Evolutionary conservation across 2,113 vertebrate species (phyloP), one percentile per base, ranked within the genome.

Genomic region (Scomber japonicus): DNA sequence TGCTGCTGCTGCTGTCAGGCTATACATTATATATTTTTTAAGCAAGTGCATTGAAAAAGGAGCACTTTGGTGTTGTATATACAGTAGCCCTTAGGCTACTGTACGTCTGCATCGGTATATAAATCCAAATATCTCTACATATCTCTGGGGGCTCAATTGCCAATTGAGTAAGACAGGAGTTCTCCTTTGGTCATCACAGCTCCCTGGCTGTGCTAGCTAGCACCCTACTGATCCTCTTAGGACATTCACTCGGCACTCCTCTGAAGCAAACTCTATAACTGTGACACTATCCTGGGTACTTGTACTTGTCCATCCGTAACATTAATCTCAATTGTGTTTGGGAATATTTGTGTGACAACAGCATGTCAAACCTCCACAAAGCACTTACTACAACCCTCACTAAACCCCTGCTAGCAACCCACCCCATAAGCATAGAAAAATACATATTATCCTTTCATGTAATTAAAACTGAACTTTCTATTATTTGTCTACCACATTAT

Each of bases 151-250:
- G 35, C 3, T 59, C 11, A 30, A 17, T 27, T 14, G 17, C 30
- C 7, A 24, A 4, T 59, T 1, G 11, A 68, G 7, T 30, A 45
- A 51, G 54, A 51, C 30, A 19, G 65, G 46, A 55, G 31, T 76
- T 59, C 27, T 51, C 11, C 56, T 69, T 53, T 69, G 31, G 55
- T 53, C 46, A 10, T 24, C 15, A n/a, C 51, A 24, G 73, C 44
- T 31, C 16, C 31, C 50, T 11, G 2, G 11, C 60, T 63, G 21
- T 46, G 44, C 27, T 27, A 75, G 51, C 51, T 1, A 16, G 14
- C 40, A 11, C 65, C 19, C 56, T n/a, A 21, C 8, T 40, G 63
- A 51, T 60, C 19, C 55, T 65, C 54, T 60, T 5, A 14, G 46
- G 15, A 5, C 19, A 27, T 68, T 45, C 15, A 31, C 31, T 54